These are phyloP conservation scores for Petrocephalus microphthalmus DNA, from an alignment of 2,113 vertebrate species.

Conservation along the genomic window DNA sequence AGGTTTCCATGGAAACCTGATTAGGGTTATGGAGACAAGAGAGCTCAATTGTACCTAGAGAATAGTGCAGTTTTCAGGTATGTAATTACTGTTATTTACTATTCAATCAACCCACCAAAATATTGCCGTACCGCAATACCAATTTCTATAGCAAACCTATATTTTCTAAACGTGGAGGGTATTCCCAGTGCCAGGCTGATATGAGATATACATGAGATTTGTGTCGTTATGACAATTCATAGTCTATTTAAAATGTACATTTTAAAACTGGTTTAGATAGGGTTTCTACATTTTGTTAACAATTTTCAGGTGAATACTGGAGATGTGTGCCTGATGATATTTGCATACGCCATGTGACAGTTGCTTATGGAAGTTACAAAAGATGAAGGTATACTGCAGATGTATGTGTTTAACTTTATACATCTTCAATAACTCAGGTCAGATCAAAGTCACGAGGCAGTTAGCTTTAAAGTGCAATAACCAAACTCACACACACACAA, in stretches of 20 bases:
- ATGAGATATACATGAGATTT: background rate
- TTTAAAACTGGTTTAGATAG: background rate
- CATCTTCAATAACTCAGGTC: background rate
- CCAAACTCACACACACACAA: background rate
- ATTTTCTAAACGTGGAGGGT: background rate
- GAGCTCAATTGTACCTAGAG: conserved; percentile 38
- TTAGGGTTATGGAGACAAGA: conserved; percentile 49
- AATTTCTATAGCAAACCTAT: no score
- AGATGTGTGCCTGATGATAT: background rate
- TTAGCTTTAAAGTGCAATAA: background rate
- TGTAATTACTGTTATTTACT: conserved; percentile 34
- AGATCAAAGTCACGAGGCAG: background rate
- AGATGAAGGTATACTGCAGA: background rate
- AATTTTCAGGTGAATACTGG: background rate
- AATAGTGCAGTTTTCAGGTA: conserved; percentile 29
- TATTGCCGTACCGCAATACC: background rate
- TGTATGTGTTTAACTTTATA: background rate
- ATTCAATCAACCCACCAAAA: conserved; percentile 18
- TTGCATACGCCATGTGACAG: background rate
- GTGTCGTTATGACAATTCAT: background rate
- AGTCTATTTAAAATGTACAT: background rate
- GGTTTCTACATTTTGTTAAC: background rate
- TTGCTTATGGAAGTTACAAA: background rate
- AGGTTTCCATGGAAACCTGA: conserved; percentile 56
- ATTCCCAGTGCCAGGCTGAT: background rate